These are phyloP conservation scores for Struthidea cinerea DNA, from an alignment of 2,113 vertebrate species.

Conservation along the genomic window DNA sequence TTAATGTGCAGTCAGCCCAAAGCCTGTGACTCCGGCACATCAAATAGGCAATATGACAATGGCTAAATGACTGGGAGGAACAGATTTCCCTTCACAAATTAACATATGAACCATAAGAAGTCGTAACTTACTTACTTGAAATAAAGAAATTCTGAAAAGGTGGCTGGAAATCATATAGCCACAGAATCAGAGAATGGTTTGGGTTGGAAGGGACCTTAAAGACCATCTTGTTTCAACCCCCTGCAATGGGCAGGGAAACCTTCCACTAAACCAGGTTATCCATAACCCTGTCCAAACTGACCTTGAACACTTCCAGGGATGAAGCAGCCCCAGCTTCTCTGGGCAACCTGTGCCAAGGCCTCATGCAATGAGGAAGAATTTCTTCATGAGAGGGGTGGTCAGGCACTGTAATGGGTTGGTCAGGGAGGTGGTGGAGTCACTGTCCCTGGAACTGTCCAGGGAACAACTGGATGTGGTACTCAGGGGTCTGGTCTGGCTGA, in stretches of 20 bases:
- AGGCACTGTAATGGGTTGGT: background rate
- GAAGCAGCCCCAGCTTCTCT: background rate
- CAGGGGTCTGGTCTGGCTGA: background rate
- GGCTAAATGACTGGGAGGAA: background rate
- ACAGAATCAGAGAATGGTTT: background rate
- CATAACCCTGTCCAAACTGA: background rate
- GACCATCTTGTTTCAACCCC: accelerated
- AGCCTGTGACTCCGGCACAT: background rate
- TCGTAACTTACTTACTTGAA: background rate
- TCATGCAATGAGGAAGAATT: background rate
- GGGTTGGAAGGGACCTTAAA: background rate
- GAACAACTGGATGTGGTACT: background rate
- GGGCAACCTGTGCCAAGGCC: accelerated
- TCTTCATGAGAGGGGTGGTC: background rate
- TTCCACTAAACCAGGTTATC: background rate
- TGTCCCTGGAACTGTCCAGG: background rate
- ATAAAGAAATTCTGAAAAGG: background rate
- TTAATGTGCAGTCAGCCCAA: background rate
- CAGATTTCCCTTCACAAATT: background rate
- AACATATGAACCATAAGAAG: background rate
- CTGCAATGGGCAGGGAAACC: background rate
- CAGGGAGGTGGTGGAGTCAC: background rate
- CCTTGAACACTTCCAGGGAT: background rate
- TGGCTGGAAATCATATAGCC: background rate
- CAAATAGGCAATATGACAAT: background rate